These are phyloP conservation scores for Cathartes aura DNA, from an alignment of 2,113 vertebrate genomes.

Conservation along the genomic window DNA sequence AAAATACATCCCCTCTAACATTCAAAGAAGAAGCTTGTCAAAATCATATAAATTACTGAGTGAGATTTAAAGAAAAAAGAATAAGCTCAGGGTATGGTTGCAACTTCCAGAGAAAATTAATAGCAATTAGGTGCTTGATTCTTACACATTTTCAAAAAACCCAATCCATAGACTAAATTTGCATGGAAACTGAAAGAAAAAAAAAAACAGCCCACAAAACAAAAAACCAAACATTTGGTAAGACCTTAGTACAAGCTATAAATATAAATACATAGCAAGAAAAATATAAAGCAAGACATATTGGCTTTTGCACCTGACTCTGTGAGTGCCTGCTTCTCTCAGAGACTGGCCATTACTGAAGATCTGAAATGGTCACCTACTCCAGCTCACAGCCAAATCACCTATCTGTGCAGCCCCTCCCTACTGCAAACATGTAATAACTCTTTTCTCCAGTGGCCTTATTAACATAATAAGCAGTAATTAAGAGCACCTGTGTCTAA, in stretches of 20 bases:
- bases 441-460: not conserved
- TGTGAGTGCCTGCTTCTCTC: not conserved
- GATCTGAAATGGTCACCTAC: not conserved
- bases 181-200: not conserved
- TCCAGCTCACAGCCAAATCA: not conserved
- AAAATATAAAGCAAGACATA: not conserved
- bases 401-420: not conserved
- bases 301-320: not conserved
- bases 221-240: not conserved
- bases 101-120: not conserved
- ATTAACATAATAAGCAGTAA: not conserved
- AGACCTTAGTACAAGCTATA: not conserved
- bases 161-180: not conserved
- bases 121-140: not conserved
- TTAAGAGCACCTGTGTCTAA: not conserved
- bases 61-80: not conserved
- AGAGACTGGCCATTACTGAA: rapidly evolving
- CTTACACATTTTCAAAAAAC: not conserved
- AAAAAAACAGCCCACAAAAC: not conserved
- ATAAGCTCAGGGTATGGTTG: not conserved
- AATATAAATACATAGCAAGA: not conserved
- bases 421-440: not conserved
- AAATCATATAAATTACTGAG: not conserved
- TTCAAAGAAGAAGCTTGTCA: not conserved
- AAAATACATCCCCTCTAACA: not conserved